These are phyloP conservation scores for Diglossa cyanea DNA, from an alignment of 2,797 vertebrate species.

Conservation along the genomic window DNA sequence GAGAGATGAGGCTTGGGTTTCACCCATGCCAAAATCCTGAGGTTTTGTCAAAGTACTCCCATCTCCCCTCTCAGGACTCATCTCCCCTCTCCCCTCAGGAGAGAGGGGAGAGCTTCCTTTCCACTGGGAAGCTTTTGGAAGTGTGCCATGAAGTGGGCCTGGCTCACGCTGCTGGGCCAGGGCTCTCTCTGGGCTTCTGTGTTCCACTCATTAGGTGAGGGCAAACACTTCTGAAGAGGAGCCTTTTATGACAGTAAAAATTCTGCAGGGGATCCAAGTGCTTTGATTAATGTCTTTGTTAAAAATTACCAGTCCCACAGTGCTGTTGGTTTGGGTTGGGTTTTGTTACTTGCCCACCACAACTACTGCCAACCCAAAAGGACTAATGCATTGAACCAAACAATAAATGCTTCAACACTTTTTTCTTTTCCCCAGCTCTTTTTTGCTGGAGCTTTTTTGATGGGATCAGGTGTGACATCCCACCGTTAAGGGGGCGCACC, in stretches of 20 bases:
- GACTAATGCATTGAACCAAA: neutral
- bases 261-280: neutral
- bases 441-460: neutral
- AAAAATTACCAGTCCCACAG: neutral
- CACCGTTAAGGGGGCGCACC: fast-evolving
- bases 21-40: neutral
- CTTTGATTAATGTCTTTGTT: neutral
- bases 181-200: neutral
- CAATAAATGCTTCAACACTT: neutral
- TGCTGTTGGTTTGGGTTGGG: neutral
- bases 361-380: neutral
- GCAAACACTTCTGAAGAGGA: neutral
- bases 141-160: neutral
- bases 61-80: neutral
- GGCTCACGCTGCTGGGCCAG: neutral
- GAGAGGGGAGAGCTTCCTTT: too few species aligned
- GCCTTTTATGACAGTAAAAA: neutral
- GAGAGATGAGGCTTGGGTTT: neutral
- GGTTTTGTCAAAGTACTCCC: neutral
- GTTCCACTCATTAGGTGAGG: neutral
- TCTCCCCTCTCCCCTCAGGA: too few species aligned
- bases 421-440: neutral
- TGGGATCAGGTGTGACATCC: fast-evolving
- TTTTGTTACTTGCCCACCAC: neutral
- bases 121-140: neutral